Conservation (phyloP, 2,797 vertebrate genomes). For the Stomatorhinus walkeri region DNA sequence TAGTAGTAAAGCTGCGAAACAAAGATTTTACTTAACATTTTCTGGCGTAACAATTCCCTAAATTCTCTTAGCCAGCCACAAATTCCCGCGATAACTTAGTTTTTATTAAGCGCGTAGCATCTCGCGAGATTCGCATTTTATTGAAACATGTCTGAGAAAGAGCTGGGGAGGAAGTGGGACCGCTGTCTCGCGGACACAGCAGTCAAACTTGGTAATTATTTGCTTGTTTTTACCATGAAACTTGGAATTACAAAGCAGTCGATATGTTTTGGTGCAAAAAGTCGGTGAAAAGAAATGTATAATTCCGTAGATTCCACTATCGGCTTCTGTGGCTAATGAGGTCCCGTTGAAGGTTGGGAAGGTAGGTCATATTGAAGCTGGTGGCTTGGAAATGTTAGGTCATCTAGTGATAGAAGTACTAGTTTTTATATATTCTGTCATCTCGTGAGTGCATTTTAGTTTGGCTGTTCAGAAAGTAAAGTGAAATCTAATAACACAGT, state of each 20-base stretch:
- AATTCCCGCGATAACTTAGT: not conserved
- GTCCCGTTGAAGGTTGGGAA: not conserved
- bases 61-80: not conserved
- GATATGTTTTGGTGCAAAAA: not conserved
- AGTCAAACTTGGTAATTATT: slow-evolving; percentile 63
- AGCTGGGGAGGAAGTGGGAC: slow-evolving; percentile 66
- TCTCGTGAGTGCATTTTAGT: not conserved
- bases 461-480: not conserved
- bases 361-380: not conserved
- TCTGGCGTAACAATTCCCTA: not conserved
- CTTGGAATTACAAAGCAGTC: not conserved
- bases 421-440: not conserved
- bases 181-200: slow-evolving; percentile 62
- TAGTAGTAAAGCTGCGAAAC: not conserved
- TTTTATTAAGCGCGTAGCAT: not conserved
- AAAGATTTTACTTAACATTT: not conserved
- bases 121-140: slow-evolving; percentile 6
- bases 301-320: not conserved
- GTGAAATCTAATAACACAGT: not conserved
- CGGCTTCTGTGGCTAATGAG: not conserved
- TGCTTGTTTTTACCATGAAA: not conserved
- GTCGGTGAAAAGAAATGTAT: not conserved
- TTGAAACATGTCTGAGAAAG: slow-evolving; percentile 63
- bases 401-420: not conserved
- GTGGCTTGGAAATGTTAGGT: not conserved